These are phyloP conservation scores for Oryctolagus cuniculus DNA, from an alignment of 2,113 vertebrate genomes.

Conservation along the genomic window mOryCun1.1 NC_091432.1:108856501-108857000, in stretches of 20 bases:
- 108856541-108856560: constrained; percentile 25
- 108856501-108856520: constrained; percentile 9
- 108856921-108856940: background rate
- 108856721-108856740: background rate
- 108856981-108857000: no score
- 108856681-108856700: constrained; percentile 9
- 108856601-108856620: background rate
- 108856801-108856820: background rate
- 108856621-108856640: background rate
- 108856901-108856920: background rate
- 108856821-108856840: background rate
- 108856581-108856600: constrained; percentile 24
- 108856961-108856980: background rate
- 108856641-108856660: no score
- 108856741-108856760: background rate
- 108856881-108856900: background rate
- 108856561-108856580: background rate
- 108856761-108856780: background rate
- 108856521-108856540: constrained; percentile 26
- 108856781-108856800: background rate
- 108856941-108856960: background rate
- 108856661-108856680: constrained; percentile 44
- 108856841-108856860: background rate
- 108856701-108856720: background rate
- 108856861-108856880: background rate